These are phyloP conservation scores for Oxyruncus cristatus DNA, from an alignment of 2,113 vertebrate genomes.

Conservation along the genomic window DNA sequence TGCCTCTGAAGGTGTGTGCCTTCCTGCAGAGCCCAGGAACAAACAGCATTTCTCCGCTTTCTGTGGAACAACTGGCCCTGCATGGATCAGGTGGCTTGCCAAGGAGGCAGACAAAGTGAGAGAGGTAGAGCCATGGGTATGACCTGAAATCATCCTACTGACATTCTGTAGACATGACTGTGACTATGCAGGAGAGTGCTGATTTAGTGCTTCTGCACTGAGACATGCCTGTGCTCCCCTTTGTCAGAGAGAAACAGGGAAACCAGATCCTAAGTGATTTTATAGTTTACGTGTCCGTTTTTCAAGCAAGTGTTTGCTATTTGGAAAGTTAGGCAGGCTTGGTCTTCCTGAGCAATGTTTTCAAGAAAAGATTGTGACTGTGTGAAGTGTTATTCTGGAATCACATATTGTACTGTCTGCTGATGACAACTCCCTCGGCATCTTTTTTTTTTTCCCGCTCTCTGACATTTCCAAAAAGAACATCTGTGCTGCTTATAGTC, in stretches of 20 bases:
- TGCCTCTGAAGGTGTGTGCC: background rate
- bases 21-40: background rate
- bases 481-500: constrained; percentile 15
- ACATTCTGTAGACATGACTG: background rate
- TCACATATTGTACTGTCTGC: background rate
- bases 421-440: background rate
- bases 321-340: background rate
- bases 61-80: background rate
- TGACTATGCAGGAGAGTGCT: background rate
- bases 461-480: constrained; percentile 37
- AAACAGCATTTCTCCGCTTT: background rate
- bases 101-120: background rate
- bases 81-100: background rate
- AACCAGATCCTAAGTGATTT: background rate
- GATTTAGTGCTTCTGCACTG: background rate
- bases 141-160: background rate
- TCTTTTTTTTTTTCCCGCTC: background rate
- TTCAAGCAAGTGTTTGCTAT: background rate
- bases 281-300: background rate
- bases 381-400: background rate
- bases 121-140: background rate
- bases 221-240: background rate
- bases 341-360: background rate
- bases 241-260: background rate
- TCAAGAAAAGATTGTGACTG: background rate